Percentiles rank a stretch among this genome's conserved stretches.
phyloP scores from a whole-genome alignment of 2,888 invertebrate genomes.

The Drosophila nr. medialis region DNA sequence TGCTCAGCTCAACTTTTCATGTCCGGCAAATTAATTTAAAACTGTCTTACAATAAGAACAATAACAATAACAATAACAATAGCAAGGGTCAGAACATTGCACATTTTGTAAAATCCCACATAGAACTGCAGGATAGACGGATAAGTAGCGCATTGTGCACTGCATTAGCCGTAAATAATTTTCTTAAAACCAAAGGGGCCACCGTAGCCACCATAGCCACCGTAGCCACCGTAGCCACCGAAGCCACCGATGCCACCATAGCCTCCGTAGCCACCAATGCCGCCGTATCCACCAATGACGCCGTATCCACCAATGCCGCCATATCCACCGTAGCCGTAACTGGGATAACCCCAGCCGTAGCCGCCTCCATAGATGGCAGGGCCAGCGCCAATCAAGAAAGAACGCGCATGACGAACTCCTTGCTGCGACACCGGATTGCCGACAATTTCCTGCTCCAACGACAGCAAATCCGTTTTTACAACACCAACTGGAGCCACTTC shows the following conservation, averaged over 20 bases:
- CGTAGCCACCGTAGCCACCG: slow-evolving; percentile 45
- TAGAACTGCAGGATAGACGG: slow-evolving; percentile 41
- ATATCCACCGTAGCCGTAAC: slow-evolving; percentile 48
- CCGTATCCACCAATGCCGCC: slow-evolving; percentile 46
- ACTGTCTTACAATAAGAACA: slow-evolving; percentile 66
- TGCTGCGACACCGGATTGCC: slow-evolving; percentile 54
- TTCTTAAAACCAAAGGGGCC: slow-evolving; percentile 62
- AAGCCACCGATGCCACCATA: too few relatives aligned
- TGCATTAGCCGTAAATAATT: slow-evolving; percentile 60
- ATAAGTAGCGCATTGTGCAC: neutral
- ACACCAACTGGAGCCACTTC: slow-evolving; percentile 73
- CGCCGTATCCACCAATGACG: slow-evolving; percentile 43
- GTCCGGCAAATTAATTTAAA: slow-evolving; percentile 79
- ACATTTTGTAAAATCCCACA: slow-evolving; percentile 75
- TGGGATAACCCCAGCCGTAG: slow-evolving; percentile 52
- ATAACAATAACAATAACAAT: slow-evolving; percentile 35
- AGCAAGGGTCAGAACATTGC: slow-evolving; percentile 44
- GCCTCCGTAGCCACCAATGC: slow-evolving; percentile 1
- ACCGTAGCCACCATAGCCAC: neutral
- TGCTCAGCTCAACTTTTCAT: slow-evolving; percentile 63
- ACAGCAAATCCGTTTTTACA: slow-evolving; percentile 76
- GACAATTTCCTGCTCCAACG: slow-evolving; percentile 76
- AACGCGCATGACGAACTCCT: slow-evolving; percentile 48
- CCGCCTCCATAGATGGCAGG: slow-evolving; percentile 48
- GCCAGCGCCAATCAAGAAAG: slow-evolving; percentile 47